phyloP scores from a whole-genome alignment of 2,113 vertebrate species.

The Podarcis muralis region DNA sequence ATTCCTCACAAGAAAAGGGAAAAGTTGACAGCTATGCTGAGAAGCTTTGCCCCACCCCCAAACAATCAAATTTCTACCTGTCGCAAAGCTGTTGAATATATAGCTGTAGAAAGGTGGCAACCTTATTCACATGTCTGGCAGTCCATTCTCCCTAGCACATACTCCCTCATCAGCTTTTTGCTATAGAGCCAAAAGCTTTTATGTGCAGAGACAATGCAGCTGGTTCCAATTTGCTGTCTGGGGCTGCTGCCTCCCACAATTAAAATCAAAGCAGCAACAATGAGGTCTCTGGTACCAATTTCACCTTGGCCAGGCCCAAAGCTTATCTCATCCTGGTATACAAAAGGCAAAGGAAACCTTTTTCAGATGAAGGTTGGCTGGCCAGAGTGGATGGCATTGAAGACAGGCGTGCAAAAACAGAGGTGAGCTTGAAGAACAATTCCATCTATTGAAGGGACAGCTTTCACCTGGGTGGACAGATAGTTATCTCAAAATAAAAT shows the following conservation, averaged over 20 bases:
- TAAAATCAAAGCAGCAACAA: background rate
- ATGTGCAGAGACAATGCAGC: background rate
- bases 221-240: background rate
- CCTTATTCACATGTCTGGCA: background rate
- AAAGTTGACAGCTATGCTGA: background rate
- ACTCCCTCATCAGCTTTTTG: background rate
- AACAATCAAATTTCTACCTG: background rate
- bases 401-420: fast-evolving
- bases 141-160: background rate
- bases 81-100: background rate
- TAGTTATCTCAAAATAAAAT: background rate
- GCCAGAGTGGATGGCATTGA: background rate
- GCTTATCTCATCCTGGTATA: background rate
- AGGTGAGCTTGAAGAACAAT: slow-evolving; percentile 9
- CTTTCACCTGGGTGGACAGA: slow-evolving; percentile 16
- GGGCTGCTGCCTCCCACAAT: background rate
- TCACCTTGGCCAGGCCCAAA: background rate
- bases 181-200: background rate
- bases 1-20: too few relatives aligned
- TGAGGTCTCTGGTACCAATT: slow-evolving; percentile 6
- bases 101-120: background rate
- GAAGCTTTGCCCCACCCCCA: too few relatives aligned
- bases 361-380: slow-evolving; percentile 4
- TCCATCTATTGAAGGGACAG: slow-evolving; percentile 2
- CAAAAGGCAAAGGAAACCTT: slow-evolving; percentile 3